Evolutionary conservation across 1,140 invertebrate species (phyloP).

Genomic region (Trichomalopsis sarcophagae): DNA sequence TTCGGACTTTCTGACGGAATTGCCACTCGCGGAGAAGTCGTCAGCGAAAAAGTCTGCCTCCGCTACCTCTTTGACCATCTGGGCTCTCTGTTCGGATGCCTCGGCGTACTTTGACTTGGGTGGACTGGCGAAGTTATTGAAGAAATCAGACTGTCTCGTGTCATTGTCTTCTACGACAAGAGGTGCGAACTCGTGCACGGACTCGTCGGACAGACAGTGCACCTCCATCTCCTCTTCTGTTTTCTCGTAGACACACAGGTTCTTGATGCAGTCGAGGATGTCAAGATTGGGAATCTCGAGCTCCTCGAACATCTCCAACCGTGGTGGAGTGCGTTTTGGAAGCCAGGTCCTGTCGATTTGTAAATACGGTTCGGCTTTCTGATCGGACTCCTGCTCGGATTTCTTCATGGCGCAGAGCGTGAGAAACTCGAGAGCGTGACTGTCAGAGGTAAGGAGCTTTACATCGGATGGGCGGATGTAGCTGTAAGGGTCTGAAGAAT

Average conservation of each 20-base stretch:
- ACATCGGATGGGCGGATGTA: slow-evolving; percentile 54
- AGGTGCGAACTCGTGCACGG: neutral
- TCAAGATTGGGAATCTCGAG: slow-evolving; percentile 59
- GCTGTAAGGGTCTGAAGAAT: neutral
- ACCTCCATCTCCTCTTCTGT: neutral
- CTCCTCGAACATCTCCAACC: slow-evolving; percentile 55
- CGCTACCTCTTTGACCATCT: neutral
- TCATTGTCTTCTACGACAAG: neutral
- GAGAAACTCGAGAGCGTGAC: slow-evolving; percentile 66
- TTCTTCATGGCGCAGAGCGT: slow-evolving; percentile 65
- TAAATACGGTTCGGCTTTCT: slow-evolving; percentile 16
- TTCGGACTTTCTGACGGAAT: neutral
- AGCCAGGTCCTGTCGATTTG: slow-evolving; percentile 58
- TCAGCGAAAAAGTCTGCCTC: neutral
- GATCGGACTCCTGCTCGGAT: slow-evolving; percentile 56
- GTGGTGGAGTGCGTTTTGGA: slow-evolving; percentile 36
- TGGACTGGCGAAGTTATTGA: neutral
- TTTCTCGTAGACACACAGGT: neutral
- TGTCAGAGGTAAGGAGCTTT: slow-evolving; percentile 65
- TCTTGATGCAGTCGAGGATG: slow-evolving; percentile 54
- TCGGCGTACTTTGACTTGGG: slow-evolving; percentile 13
- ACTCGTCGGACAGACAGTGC: neutral
- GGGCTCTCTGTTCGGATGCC: neutral
- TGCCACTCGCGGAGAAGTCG: neutral
- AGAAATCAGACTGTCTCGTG: neutral